These are phyloP conservation scores for Hylaeus volcanicus DNA, from an alignment of 1,140 invertebrate genomes.

Conservation along the genomic window DNA sequence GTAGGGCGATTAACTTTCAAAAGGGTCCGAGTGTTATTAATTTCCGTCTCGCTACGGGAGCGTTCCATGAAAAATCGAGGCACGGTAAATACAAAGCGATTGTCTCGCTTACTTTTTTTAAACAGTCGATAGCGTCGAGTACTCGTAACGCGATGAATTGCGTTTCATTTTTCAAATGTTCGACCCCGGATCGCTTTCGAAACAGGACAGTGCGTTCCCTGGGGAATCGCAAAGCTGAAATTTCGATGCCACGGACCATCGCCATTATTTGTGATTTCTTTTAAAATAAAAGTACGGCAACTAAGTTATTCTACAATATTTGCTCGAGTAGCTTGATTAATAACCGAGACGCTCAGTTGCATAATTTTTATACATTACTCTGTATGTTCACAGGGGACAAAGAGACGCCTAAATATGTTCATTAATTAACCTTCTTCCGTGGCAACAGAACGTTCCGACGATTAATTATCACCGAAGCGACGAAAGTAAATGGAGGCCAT, in stretches of 20 bases:
- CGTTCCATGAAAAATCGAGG: not conserved
- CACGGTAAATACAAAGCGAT: not conserved
- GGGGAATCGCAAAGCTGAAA: not conserved
- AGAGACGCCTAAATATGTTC: no score
- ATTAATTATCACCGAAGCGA: not conserved
- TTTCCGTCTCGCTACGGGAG: not conserved
- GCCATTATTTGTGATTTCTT: no score
- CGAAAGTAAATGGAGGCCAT: slow-evolving; percentile 4
- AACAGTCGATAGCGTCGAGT: not conserved
- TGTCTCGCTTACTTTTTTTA: not conserved
- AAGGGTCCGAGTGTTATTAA: not conserved
- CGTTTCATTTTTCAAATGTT: not conserved
- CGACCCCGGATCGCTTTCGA: not conserved
- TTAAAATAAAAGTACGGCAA: no score
- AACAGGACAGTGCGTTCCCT: not conserved
- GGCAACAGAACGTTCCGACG: not conserved
- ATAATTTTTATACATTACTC: not conserved
- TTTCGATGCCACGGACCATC: not conserved
- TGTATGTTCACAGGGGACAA: no score
- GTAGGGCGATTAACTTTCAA: not conserved
- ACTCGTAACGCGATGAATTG: not conserved
- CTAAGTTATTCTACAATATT: no score
- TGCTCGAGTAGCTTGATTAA: no score
- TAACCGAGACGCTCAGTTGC: no score
- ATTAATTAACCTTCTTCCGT: not conserved